Evolutionary conservation across 2,888 invertebrate genomes (phyloP), one percentile per base, ranked within the genome.

Genomic region (Epiperipatus broadwayi): DNA sequence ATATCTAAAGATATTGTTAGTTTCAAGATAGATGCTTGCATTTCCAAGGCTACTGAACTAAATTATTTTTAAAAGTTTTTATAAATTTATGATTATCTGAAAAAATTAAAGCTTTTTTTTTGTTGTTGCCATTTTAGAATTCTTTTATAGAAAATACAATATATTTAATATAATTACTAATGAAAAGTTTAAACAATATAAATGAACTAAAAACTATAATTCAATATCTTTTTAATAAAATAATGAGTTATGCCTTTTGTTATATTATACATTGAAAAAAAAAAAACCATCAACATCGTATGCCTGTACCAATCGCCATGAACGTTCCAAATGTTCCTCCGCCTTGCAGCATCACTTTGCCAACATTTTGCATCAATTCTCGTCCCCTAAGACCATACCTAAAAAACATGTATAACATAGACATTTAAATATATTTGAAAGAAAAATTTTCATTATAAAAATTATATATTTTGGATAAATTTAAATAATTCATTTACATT

Each of bases 291-390:
- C 52, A 69, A 50, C 68, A 68, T 42, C 69, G 52, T 21, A 69
- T 65, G 25, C 64, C 68, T 3, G 65, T 64, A 20, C 68, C 69
- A 38, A 69, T 64, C 3, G 65, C 84, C 84, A 95, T 87, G 61
- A 95, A 95, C 36, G 87, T 85, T 27, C 95, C 95, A 61, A 95
- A 95, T 21, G 93, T 91, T 40, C 89, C 91, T 31, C 91, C 93
- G 46, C 89, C 87, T 65, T 93, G 91, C 34, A 93, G 51, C 89
- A 93, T 91, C 10, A 81, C 78, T 71, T 93, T 95, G 27, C 91
- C 91, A 21, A 93, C 83, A 49, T 76, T 83, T 59, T 81, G 79
- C 34, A 93, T 72, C 38, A 95, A 62, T 61, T 93, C 93, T 49
- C 79, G 67, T 22, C 93, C 91, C 60, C 93, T 68, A 32, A 87